Base-by-base conservation (phyloP, 2,113 vertebrate species). In the Amphilophus citrinellus region DNA sequence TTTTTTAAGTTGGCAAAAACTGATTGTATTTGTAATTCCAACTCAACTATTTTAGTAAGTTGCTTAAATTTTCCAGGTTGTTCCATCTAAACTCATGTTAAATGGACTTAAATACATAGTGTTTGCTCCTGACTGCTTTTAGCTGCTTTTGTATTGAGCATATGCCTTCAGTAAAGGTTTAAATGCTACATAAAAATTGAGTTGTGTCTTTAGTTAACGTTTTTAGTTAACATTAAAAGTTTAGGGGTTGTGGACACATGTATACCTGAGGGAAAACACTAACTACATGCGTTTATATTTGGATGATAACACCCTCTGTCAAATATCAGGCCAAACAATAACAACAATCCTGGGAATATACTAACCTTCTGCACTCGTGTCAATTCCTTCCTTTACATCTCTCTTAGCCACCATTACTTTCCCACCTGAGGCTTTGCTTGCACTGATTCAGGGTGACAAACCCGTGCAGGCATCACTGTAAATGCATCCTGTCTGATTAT, bases 401-500 rank as follows among this genome's bases (percentile, higher is more conserved):
- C 58, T 82, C 87, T 83, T 37, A 57, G 57, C 61, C 42, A 2
- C 78, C 65, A 24, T 84, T 85, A 59, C 58, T 76, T n/a, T 27
- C 61, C 83, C 92, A 93, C 90, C 86, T 80, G 91, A 92, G 89
- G 91, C 88, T 85, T 68, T 22, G 9, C 65, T 76, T 17, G 73
- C 76, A 30, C 76, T 78, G 85, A 91, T 89, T 76, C 47, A 14
- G 68, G 14, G 76, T 79, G 92, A 93, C 90, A 92, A 79, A 90
- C 39, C 24, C 1, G 63, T 37, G 39, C 88, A 80, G 85, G 77
- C 82, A 32, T 89, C 89, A 84, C 80, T 79, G 81, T 87, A 83
- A 92, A 92, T 79, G 83, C 79, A 81, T 89, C 88, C 87, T 82
- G 89, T 84, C 85, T 92, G 91, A 87, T 91, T 90, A 47, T 87